Evolutionary conservation across 35 echinoderm and acorn worm species (phyloP), one percentile per base, ranked within the genome.

Genomic region (Acanthaster planci): DNA sequence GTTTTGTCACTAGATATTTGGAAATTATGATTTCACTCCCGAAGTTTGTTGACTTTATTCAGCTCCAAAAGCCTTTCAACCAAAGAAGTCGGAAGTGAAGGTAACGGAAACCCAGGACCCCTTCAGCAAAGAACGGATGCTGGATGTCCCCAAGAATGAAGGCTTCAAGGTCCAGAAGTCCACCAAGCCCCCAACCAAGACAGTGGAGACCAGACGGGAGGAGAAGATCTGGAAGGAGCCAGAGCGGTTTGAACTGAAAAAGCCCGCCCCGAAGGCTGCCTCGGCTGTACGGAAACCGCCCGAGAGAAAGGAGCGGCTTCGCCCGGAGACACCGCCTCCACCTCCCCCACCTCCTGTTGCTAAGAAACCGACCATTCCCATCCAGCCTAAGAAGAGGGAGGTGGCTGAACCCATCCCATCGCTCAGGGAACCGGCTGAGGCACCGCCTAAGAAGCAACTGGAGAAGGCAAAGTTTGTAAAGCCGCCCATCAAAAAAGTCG

Each of bases 61-160:
- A 95, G 93, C 89, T 4, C 89, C 93, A 16, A 91, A 91, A 64
- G 67, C 93, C 16, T 95, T 95, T 50, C 79, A 95, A 77, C 67
- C 60, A 12, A 95, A 91, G 80, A 75, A 82, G 27, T 30, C 51
- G 5, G 89, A 95, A 44, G 37, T 17, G 17, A 80, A 88, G 26
- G 58, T 37, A 1, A 95, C 89, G 1, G 89, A 77, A 35, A 37
- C 85, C 6, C 78, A 79, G 16, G 93, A 95, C 60, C 93, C 93
- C 2, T 95, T 95, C 80, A 83, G 52, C 16, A 72, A 37, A 44
- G 89, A 95, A 36, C 51, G 93, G 18, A 78, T 60, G 22, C 47
- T 84, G 27, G 79, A 95, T 81, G 50, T 95, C 77, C 93, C 93
- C 34, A 88, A 91, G 59, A 85, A 72, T 21, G 86, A 91, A n/a